These are phyloP conservation scores for Variabilichromis moorii DNA, from an alignment of 2,113 vertebrate species.

Conservation along the genomic window DNA sequence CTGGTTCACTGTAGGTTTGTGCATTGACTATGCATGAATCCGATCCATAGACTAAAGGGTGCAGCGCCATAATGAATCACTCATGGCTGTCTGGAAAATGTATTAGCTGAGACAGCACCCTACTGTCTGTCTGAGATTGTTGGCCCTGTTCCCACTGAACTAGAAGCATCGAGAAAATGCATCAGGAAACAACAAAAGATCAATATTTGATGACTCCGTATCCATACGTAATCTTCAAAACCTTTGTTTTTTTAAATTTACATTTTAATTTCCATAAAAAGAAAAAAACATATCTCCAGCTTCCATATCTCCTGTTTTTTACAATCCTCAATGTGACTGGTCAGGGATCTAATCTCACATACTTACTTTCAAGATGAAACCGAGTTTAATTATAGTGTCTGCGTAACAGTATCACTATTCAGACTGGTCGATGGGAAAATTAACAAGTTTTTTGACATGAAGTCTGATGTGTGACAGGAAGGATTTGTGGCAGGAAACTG, in stretches of 20 bases:
- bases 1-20: neutral
- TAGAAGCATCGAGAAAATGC: constrained; percentile 4
- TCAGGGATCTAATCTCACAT: constrained; percentile 24
- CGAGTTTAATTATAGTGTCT: constrained; percentile 52
- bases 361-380: constrained; percentile 55
- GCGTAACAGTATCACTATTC: constrained; percentile 33
- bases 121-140: constrained; percentile 43
- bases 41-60: neutral
- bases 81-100: constrained; percentile 33
- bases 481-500: constrained; percentile 37
- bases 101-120: constrained; percentile 22
- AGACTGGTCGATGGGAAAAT: constrained; percentile 1
- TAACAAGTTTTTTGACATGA: neutral
- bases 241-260: neutral
- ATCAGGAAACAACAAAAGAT: neutral
- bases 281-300: neutral
- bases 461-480: constrained; percentile 19
- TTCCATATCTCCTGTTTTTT: neutral
- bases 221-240: neutral
- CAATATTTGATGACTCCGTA: neutral
- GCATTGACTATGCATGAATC: neutral
- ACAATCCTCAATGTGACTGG: neutral
- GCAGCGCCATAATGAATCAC: constrained; percentile 26
- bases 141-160: constrained; percentile 16
- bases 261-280: neutral